Conservation (phyloP, 2,888 invertebrate species). For the Sacculina carcini region DNA sequence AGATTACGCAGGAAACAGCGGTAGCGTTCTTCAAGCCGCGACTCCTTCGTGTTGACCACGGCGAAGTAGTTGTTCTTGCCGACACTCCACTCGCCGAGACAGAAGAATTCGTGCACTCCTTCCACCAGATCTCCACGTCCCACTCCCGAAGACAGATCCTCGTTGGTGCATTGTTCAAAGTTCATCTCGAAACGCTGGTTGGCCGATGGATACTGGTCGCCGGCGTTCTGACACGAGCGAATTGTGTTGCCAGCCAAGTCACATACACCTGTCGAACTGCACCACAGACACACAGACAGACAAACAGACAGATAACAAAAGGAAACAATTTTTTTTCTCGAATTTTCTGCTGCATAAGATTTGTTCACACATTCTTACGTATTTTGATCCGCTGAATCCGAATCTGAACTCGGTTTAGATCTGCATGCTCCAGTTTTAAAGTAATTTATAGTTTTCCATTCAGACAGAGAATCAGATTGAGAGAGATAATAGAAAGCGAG, state of each 20-base stretch:
- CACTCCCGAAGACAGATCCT: conserved; percentile 69
- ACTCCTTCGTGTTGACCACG: conserved; percentile 87
- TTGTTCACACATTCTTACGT: too few species aligned
- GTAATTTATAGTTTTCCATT: neutral
- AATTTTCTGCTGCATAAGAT: too few species aligned
- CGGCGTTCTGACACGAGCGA: conserved; percentile 79
- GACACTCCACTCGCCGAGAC: conserved; percentile 82
- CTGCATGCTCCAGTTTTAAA: neutral
- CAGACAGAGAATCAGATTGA: too few species aligned
- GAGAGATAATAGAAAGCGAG: conserved; percentile 3
- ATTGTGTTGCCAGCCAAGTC: conserved; percentile 61
- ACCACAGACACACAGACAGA: conserved; percentile 19
- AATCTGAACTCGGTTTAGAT: too few species aligned
- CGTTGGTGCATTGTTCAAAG: conserved; percentile 63
- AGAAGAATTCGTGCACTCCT: conserved; percentile 60
- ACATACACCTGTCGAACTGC: conserved; percentile 75
- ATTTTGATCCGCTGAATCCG: too few species aligned
- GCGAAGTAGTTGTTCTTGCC: conserved; percentile 90
- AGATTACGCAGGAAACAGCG: conserved; percentile 79
- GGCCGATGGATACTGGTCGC: conserved; percentile 78
- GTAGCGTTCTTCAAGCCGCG: conserved; percentile 77
- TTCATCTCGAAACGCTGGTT: conserved; percentile 91
- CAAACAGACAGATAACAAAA: too few species aligned
- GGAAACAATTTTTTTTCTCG: neutral
- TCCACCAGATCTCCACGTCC: conserved; percentile 35